These are phyloP conservation scores for Tipula helvola DNA, from an alignment of 2,888 invertebrate species.

Conservation along the genomic window DNA sequence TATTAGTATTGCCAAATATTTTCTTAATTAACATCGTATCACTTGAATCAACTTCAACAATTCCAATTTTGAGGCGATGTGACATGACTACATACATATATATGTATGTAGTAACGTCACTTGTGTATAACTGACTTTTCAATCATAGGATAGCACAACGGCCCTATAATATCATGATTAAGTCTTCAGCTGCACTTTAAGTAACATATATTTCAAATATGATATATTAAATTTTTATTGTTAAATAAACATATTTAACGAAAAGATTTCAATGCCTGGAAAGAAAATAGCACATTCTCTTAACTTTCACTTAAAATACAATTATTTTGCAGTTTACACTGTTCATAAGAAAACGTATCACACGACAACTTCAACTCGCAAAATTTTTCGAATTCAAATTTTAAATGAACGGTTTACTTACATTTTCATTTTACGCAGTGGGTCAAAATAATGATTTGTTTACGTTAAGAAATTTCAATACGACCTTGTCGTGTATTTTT, in stretches of 20 bases:
- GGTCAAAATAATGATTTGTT: neutral
- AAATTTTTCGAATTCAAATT: neutral
- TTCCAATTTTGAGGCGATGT: too few relatives aligned
- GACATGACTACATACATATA: too few relatives aligned
- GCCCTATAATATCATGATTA: neutral
- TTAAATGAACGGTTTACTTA: neutral
- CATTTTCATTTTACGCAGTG: neutral
- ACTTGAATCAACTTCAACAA: too few relatives aligned
- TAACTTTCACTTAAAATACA: neutral
- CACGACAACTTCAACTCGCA: neutral
- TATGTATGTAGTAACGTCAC: too few relatives aligned
- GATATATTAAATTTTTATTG: neutral
- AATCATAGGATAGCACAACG: too few relatives aligned
- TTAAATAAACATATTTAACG: neutral
- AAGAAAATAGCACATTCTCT: neutral
- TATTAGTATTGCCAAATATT: too few relatives aligned
- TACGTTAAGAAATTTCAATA: neutral
- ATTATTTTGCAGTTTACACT: neutral
- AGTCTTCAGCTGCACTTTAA: neutral
- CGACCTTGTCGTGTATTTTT: neutral
- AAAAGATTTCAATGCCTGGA: neutral
- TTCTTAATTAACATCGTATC: too few relatives aligned
- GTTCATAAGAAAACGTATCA: neutral
- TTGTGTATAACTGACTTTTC: too few relatives aligned
- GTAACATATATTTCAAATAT: neutral